Percentiles rank a stretch among this genome's conserved stretches.
Conservation (phyloP, 2,113 vertebrate species). For the Uria lomvia region DNA sequence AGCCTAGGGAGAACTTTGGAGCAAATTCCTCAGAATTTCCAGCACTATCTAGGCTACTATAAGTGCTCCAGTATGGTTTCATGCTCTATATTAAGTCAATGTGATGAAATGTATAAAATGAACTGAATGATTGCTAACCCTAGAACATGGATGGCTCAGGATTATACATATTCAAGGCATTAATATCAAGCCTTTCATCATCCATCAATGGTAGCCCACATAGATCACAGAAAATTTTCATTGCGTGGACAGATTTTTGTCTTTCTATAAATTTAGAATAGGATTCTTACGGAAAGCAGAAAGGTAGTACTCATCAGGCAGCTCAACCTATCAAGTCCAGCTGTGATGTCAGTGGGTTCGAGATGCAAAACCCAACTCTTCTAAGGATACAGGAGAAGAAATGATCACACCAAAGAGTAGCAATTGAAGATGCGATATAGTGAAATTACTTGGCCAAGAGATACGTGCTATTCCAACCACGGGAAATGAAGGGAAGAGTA, state of each 20-base stretch:
- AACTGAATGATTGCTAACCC: conserved; percentile 41
- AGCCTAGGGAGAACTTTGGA: conserved; percentile 19
- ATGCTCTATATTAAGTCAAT: not conserved
- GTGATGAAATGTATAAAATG: conserved; percentile 38
- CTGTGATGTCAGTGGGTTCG: not conserved
- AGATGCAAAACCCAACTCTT: not conserved
- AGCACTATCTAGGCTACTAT: not conserved
- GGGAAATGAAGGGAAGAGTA: not conserved
- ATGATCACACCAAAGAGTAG: not conserved
- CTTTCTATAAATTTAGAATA: conserved; percentile 39
- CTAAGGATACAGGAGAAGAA: not conserved
- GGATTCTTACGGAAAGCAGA: conserved; percentile 15
- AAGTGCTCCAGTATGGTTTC: not conserved
- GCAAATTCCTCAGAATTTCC: conserved; percentile 43
- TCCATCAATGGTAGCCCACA: conserved; percentile 36
- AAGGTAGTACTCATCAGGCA: not conserved
- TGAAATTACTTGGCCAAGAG: not conserved
- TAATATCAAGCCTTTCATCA: conserved; percentile 48
- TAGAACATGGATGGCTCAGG: not conserved
- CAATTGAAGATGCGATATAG: not conserved
- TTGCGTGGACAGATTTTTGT: conserved; percentile 55
- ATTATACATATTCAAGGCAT: conserved; percentile 24
- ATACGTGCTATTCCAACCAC: not conserved
- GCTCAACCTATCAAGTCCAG: not conserved
- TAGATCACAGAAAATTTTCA: conserved; percentile 62